Evolutionary conservation across 2,113 vertebrate species (phyloP).

Genomic region (Hyaena hyaena): DNA sequence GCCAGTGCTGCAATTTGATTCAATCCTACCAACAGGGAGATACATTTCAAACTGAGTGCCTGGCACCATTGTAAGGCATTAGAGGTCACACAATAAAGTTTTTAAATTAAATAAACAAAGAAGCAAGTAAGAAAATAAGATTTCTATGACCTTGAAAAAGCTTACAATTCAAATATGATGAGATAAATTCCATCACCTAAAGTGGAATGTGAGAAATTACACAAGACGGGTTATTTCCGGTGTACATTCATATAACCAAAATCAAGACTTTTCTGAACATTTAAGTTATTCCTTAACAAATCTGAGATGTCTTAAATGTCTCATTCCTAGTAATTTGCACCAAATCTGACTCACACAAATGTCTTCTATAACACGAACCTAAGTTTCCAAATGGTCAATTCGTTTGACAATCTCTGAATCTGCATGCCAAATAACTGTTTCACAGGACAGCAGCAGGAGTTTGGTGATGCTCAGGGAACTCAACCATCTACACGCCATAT

Average conservation of each 20-base stretch:
- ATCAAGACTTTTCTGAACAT: conserved; percentile 24
- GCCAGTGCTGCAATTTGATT: conserved; percentile 34
- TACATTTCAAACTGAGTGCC: background rate
- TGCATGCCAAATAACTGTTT: conserved; percentile 35
- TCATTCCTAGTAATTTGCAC: background rate
- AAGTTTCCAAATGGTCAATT: conserved; percentile 28
- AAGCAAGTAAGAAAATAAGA: conserved; percentile 37
- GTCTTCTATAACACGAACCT: background rate
- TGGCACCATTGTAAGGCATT: background rate
- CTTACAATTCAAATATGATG: conserved; percentile 36
- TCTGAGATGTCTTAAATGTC: background rate
- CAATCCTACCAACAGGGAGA: background rate
- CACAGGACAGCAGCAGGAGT: conserved; percentile 5
- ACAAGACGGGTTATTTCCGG: background rate
- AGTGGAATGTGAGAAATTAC: background rate
- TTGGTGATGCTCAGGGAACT: conserved; percentile 19
- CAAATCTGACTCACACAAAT: conserved; percentile 14
- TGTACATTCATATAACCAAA: conserved; percentile 49
- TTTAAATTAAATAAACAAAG: conserved; percentile 37
- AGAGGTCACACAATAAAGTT: background rate
- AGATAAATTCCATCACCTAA: conserved; percentile 28
- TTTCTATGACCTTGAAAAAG: conserved; percentile 24
- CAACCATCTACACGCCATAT: background rate
- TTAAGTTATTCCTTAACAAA: conserved; percentile 51
- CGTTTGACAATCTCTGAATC: conserved; percentile 5